phyloP scores from a whole-genome alignment of 2,797 vertebrate species.

The Cyclura pinguis region DNA sequence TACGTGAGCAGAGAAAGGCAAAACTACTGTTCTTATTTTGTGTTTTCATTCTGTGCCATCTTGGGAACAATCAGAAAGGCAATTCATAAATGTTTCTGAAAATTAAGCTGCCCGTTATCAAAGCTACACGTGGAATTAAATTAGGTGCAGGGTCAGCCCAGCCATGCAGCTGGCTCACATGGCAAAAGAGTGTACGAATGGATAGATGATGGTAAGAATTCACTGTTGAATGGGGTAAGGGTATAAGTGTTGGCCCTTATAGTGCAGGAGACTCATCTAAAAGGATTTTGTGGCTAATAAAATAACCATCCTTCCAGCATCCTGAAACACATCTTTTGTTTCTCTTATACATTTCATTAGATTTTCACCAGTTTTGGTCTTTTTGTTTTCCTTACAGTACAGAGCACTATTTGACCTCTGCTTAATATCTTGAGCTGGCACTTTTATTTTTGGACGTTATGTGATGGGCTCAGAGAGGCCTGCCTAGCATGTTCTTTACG shows the following conservation, averaged over 20 bases:
- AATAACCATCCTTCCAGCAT: too few species aligned
- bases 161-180: too few species aligned
- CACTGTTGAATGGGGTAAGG: too few species aligned
- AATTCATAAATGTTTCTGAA: background rate
- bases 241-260: background rate
- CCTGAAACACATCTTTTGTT: too few species aligned
- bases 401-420: background rate
- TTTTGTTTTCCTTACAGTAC: background rate
- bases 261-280: background rate
- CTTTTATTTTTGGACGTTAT: background rate
- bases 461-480: background rate
- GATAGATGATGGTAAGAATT: background rate
- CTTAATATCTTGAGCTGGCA: background rate
- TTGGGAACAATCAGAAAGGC: background rate
- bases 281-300: too few species aligned
- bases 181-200: background rate
- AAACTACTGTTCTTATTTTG: background rate
- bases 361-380: too few species aligned
- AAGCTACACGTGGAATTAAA: background rate
- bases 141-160: background rate
- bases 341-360: too few species aligned
- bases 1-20: background rate
- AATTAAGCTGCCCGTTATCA: background rate
- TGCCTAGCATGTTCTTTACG: too few species aligned
- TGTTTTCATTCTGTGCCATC: background rate